A percentile compares a stretch with the other conserved stretches of the same genome.
Conservation (phyloP, 1,140 invertebrate species). For the Nylanderia fulva region DNA sequence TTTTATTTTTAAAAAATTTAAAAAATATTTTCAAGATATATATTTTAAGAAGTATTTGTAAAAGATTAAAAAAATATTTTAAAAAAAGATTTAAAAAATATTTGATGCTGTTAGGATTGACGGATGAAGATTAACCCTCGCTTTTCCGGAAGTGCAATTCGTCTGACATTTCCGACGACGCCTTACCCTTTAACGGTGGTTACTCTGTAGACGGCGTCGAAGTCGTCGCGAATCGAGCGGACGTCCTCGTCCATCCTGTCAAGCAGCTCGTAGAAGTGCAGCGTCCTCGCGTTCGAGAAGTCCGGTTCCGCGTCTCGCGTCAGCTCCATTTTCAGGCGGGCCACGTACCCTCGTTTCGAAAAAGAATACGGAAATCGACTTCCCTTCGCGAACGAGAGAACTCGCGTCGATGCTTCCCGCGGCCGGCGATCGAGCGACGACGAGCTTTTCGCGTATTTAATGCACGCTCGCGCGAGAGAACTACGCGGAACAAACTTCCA, state of each 20-base stretch:
- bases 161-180: background rate
- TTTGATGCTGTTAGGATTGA: too few species aligned
- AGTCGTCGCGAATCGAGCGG: constrained; percentile 18
- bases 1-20: too few species aligned
- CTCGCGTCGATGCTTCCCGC: background rate
- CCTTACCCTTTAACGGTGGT: constrained; percentile 63
- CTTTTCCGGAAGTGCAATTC: background rate
- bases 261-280: constrained; percentile 44
- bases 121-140: too few species aligned
- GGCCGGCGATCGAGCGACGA: background rate
- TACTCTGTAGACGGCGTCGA: constrained; percentile 54
- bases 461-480: constrained; percentile 35
- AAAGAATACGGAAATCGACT: constrained; percentile 41
- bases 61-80: too few species aligned
- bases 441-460: constrained; percentile 52
- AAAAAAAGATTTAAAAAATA: too few species aligned
- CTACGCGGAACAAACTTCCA: constrained; percentile 41
- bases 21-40: too few species aligned
- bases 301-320: constrained; percentile 57
- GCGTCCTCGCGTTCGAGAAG: constrained; percentile 64
- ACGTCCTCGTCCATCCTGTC: constrained; percentile 32
- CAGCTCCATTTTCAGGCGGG: constrained; percentile 9
- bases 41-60: too few species aligned
- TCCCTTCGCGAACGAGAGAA: background rate
- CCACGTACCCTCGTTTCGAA: background rate